Evolutionary conservation across 2,888 invertebrate genomes (phyloP).

Genomic region (Piscicola geometra): DNA sequence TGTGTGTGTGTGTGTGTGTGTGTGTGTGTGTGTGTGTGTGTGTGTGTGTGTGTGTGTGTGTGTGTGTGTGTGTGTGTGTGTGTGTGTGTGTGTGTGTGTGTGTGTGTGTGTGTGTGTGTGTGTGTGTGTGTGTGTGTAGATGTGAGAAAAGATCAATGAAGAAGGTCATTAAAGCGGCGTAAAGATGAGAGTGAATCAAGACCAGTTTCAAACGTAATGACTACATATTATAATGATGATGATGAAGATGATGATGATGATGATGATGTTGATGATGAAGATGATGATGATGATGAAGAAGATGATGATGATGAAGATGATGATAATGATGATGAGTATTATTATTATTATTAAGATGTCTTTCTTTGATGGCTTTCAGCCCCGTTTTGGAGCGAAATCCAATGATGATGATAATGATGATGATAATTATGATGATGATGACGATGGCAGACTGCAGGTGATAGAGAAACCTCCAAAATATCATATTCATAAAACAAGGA

Average conservation of each 20-base stretch:
- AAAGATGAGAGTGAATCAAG: no score
- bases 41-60: conserved; percentile 17
- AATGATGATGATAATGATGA: no score
- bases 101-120: conserved; percentile 9
- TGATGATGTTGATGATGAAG: conserved; percentile 28
- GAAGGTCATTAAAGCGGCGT: no score
- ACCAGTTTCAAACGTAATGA: no score
- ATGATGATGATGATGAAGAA: conserved; percentile 31
- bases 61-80: conserved; percentile 15
- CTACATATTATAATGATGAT: no score
- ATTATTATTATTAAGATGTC: conserved; percentile 29
- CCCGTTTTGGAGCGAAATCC: no score
- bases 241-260: conserved; percentile 28
- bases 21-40: conserved; percentile 5
- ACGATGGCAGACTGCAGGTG: no score
- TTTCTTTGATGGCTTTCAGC: no score
- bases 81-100: conserved; percentile 18
- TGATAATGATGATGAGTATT: conserved; percentile 25
- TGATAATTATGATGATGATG: no score
- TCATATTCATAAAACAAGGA: no score
- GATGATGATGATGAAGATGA: conserved; percentile 32
- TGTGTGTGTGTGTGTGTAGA: conserved; percentile 10
- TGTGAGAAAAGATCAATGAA: no score
- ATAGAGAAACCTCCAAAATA: no score
- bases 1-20: conserved; percentile 6